Percentiles rank a stretch among this genome's conserved stretches.
These are phyloP conservation scores for Eueides isabella DNA, from an alignment of 1,140 invertebrate species.

Conservation along the genomic window DNA sequence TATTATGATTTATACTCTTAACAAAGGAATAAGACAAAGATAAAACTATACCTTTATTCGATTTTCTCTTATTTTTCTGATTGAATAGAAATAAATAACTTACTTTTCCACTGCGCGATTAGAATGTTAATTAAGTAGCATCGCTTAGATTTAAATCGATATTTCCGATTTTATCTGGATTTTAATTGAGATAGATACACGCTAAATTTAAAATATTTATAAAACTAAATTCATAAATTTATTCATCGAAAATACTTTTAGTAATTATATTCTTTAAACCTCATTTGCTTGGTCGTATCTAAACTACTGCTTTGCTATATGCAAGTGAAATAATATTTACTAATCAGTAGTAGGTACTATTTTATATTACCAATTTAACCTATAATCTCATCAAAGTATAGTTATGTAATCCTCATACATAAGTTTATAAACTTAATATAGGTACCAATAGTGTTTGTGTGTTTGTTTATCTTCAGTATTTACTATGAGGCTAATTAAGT, in stretches of 20 bases:
- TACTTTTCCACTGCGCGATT: not conserved
- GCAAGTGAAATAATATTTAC: not conserved
- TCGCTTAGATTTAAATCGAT: not conserved
- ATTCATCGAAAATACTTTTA: too few relatives aligned
- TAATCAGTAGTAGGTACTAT: not conserved
- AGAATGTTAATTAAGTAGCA: not conserved
- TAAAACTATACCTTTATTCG: not conserved
- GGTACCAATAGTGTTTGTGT: not conserved
- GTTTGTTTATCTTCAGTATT: not conserved
- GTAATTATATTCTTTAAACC: too few relatives aligned
- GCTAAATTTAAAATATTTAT: not conserved
- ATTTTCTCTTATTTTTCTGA: not conserved
- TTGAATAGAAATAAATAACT: not conserved
- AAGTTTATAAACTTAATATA: not conserved
- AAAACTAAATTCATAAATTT: too few relatives aligned
- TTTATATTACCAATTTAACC: slow-evolving; percentile 10
- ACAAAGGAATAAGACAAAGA: not conserved
- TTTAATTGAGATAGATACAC: not conserved
- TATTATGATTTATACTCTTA: not conserved
- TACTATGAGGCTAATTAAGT: not conserved
- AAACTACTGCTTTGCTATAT: not conserved
- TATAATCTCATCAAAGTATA: not conserved
- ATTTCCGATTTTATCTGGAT: not conserved
- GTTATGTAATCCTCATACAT: not conserved
- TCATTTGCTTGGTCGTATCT: not conserved